Percentiles rank a stretch among this genome's conserved stretches.
Conservation (phyloP, 1,140 invertebrate genomes). For the Contarinia nasturtii region DNA sequence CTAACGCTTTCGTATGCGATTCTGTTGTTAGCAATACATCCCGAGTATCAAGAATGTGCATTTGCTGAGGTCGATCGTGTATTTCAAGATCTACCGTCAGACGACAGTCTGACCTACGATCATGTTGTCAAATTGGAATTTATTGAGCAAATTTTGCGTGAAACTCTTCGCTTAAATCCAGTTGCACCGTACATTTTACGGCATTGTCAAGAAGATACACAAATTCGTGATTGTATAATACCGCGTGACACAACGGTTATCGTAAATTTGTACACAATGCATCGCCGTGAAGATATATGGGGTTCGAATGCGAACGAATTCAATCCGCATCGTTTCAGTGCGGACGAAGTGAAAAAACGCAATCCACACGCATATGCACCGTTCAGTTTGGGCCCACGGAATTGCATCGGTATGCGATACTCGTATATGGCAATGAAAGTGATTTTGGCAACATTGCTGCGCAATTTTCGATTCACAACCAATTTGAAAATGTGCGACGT, state of each 20-base stretch:
- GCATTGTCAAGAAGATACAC: neutral
- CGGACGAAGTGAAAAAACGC: conserved; percentile 29
- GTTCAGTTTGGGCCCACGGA: conserved; percentile 40
- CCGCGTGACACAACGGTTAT: neutral
- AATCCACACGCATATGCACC: conserved; percentile 34
- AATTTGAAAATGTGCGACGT: neutral
- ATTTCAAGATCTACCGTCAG: neutral
- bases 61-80: neutral
- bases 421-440: neutral
- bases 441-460: neutral
- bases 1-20: neutral
- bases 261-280: conserved; percentile 6
- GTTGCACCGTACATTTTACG: neutral
- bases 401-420: conserved; percentile 31
- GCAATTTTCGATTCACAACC: neutral
- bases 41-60: neutral
- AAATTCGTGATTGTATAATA: neutral
- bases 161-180: neutral
- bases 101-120: neutral
- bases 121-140: neutral
- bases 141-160: neutral
- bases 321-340: conserved; percentile 44
- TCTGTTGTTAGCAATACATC: neutral
- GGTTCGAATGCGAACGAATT: conserved; percentile 23
- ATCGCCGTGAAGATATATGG: conserved; percentile 19